phyloP scores from a whole-genome alignment of 1,140 invertebrate genomes.

The Brachionus asplanchnoidis region DNA sequence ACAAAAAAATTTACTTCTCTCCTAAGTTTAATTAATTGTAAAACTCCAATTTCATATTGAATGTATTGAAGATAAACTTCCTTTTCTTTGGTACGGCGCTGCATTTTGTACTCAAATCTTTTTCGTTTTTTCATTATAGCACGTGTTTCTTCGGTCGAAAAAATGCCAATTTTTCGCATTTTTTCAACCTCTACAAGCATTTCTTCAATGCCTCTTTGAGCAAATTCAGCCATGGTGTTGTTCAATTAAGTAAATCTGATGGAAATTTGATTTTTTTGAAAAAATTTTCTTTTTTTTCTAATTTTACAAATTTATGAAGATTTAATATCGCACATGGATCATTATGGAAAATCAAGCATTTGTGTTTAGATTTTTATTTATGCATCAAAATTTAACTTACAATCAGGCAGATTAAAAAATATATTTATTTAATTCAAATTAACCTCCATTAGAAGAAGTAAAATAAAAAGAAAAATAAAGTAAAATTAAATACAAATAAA shows the following conservation, averaged over 20 bases:
- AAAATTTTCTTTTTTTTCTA: not conserved
- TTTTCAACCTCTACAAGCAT: constrained; percentile 69
- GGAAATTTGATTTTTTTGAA: not conserved
- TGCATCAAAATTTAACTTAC: not conserved
- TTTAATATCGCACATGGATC: not conserved
- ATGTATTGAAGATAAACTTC: constrained; percentile 70
- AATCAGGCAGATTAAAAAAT: too few species aligned
- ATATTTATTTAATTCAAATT: too few species aligned
- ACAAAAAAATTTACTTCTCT: constrained; percentile 47
- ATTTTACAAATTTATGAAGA: not conserved
- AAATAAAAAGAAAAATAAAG: too few species aligned
- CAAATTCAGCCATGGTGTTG: constrained; percentile 67
- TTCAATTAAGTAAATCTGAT: not conserved
- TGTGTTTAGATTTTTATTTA: not conserved
- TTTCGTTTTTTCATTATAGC: constrained; percentile 66
- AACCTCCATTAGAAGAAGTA: too few species aligned
- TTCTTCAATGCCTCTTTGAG: constrained; percentile 67
- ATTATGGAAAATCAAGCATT: not conserved
- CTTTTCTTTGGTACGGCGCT: constrained; percentile 64
- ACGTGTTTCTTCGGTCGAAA: constrained; percentile 67
- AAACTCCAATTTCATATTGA: constrained; percentile 65
- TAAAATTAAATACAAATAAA: too few species aligned
- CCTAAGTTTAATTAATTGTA: constrained; percentile 63
- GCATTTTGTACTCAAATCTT: constrained; percentile 68
- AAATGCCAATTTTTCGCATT: constrained; percentile 66